Evolutionary conservation across 2,888 invertebrate genomes (phyloP), one percentile per base, ranked within the genome.

Genomic region (Palloptera scutellata): DNA sequence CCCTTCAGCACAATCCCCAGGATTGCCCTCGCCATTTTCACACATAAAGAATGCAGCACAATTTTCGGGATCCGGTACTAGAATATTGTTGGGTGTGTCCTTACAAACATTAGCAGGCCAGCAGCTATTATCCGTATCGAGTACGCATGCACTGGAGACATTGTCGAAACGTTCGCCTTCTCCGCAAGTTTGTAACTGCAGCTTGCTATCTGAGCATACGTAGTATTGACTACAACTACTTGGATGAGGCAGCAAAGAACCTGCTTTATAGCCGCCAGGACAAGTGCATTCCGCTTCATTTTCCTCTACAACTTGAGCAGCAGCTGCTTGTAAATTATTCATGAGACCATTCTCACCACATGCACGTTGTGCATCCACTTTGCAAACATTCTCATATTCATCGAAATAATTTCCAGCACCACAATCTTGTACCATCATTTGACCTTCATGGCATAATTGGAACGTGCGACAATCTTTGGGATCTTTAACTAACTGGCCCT

Each of bases 111-210:
- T 59, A n/a, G 58, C 58, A 9, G 62, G 17, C 71, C 72, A 70
- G 59, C 73, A 74, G 1, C 12, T 0, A 11, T 68, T 64, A 11
- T 61, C 40, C 0, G 53, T 71, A 48, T 82, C 82, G 1, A 69
- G 66, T 20, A 70, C 73, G 58, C 82, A 82, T 8, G 59, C 54
- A 1, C 69, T 67, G 0, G 70, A 66, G 11, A 59, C 45, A 10
- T 54, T 70, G 61, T 78, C 70, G 52, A 79, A 80, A 9, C 74
- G 58, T 53, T 82, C 78, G 11, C 81, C 81, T 1, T 63, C 65
- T 4, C 80, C 81, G 42, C 82, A 82, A 20, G 72, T 65, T 6
- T 77, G 73, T 12, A 73, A 69, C 3, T 75, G 20, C n/a, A 79
- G 67, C 12, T 75, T 58, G 0, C 77, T 73, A 30, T 76, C 66